A percentile compares a stretch with the other conserved stretches of the same genome.
These are phyloP conservation scores for Eupsilia transversa DNA, from an alignment of 2,888 invertebrate species.

Conservation along the genomic window DNA sequence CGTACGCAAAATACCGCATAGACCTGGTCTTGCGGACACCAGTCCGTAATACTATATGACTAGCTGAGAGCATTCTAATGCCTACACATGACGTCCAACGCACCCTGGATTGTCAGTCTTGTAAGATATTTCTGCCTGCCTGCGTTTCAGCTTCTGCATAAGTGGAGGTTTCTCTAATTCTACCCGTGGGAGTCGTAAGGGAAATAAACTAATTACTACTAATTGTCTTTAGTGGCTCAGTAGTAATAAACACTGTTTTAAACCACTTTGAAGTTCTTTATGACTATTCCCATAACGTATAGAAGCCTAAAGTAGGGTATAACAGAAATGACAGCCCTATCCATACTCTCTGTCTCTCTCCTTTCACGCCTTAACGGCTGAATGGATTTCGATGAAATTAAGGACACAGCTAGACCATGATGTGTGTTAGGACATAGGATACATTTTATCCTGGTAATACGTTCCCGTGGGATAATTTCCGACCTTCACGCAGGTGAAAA, in stretches of 20 bases:
- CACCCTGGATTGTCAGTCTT: not conserved
- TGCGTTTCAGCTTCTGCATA: not conserved
- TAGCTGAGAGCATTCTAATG: no score
- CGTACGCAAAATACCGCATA: no score
- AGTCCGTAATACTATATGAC: no score
- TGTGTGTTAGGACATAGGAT: not conserved
- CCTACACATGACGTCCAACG: not conserved
- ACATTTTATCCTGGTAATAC: not conserved
- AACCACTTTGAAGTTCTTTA: slow-evolving; percentile 52
- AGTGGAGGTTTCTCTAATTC: slow-evolving; percentile 17
- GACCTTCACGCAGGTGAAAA: not conserved
- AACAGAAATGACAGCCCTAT: not conserved
- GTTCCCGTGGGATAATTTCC: not conserved
- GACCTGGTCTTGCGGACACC: no score
- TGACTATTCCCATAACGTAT: slow-evolving; percentile 26
- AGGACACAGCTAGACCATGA: not conserved
- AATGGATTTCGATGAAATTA: not conserved
- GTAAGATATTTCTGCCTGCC: not conserved
- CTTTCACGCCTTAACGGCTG: not conserved
- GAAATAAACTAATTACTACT: slow-evolving; percentile 52
- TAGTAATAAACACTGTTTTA: slow-evolving; percentile 59
- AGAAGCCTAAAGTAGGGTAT: not conserved
- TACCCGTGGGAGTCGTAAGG: slow-evolving; percentile 41
- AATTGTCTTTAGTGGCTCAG: slow-evolving; percentile 44
- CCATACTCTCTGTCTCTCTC: not conserved